Evolutionary conservation across 2,113 vertebrate genomes (phyloP), one percentile per base, ranked within the genome.

Genomic region (Epinephelus moara): DNA sequence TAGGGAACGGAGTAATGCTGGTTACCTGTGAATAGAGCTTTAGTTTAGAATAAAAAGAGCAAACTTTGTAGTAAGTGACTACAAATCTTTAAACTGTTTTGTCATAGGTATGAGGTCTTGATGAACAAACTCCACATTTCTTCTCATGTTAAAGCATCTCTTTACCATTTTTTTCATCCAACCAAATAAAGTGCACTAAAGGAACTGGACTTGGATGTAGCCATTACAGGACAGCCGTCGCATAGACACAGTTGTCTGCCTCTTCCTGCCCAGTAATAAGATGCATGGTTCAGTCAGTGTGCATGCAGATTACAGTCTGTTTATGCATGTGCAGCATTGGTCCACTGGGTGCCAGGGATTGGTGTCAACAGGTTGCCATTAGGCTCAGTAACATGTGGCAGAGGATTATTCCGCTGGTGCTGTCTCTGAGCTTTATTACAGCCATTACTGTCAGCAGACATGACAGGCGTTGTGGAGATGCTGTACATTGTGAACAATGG

Each of bases 331-430:
- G 73, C 23, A 55, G 73, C 45, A 53, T 2, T 25, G 66, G 75
- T 62, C 62, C 67, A 47, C 12, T 64, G 77, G 76, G 33, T 50
- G 60, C 71, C n/a, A 83, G 50, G 77, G 84, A 87, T 82, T 84
- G 79, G 74, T 81, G 85, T 88, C 85, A 91, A 86, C 83, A 89
- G 66, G 78, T 84, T 88, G 59, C 73, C 71, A 69, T 80, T 50
- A 64, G 77, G 73, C 76, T 57, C 1, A 1, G 47, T 62, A 88
- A 85, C 84, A 90, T 88, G 88, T 87, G 82, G 86, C 88, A 82
- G 83, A 76, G 87, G 82, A 85, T 90, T 92, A 84, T 85, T 84
- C 42, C 78, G 81, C 82, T 78, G 78, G 75, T 27, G 55, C 73
- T 30, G 55, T 84, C 85, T 80, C 71, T 73, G 84, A 72, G 53